A percentile compares a stretch with the other conserved stretches of the same genome.
Conservation (phyloP, 92 coral and sea anemone species). For the Heliopora coerulea region DNA sequence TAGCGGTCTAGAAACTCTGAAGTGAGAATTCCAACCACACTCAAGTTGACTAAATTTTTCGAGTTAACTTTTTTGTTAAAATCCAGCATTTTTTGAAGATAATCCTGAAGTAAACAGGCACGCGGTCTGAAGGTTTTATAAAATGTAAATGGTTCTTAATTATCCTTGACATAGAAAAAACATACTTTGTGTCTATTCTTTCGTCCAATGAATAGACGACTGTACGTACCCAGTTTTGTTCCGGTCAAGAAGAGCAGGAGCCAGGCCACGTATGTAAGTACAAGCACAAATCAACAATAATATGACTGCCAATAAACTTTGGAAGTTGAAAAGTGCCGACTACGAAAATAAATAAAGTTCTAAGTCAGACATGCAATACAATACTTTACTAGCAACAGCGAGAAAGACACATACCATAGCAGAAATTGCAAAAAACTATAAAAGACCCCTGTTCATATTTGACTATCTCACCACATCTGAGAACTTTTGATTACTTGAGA, state of each 20-base stretch:
- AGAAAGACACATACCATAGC: constrained; percentile 14
- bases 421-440: background rate
- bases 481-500: background rate
- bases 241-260: constrained; percentile 89
- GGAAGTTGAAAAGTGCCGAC: constrained; percentile 99
- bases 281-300: constrained; percentile 90
- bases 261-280: constrained; percentile 88
- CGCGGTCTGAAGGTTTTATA: too few species aligned
- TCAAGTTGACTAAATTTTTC: too few species aligned
- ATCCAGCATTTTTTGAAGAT: too few species aligned
- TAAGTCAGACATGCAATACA: background rate
- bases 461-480: background rate
- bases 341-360: constrained; percentile 26
- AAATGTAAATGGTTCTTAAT: too few species aligned
- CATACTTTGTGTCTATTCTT: too few species aligned
- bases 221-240: constrained; percentile 91
- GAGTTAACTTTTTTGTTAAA: too few species aligned
- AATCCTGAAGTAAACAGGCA: too few species aligned
- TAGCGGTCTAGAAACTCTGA: too few species aligned
- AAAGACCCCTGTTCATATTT: constrained; percentile 1
- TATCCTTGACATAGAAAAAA: too few species aligned
- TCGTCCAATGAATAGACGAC: too few species aligned
- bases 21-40: too few species aligned
- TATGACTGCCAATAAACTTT: constrained; percentile 87
- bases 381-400: background rate